Evolutionary conservation across 2,888 invertebrate species (phyloP).

Genomic region (Synergus itoensis): DNA sequence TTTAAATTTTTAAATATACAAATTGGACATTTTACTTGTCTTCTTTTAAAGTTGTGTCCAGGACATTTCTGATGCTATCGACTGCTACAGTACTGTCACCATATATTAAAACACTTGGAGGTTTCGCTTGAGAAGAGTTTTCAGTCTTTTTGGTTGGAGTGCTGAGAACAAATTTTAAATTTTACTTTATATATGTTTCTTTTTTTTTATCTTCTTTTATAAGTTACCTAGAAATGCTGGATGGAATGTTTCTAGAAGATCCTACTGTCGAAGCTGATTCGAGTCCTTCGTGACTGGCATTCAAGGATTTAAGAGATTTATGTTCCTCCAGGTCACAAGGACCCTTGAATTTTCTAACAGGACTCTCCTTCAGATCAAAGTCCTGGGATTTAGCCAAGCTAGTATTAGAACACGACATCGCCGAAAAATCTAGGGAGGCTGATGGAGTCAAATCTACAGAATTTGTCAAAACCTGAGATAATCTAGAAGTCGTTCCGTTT

Average conservation of each 20-base stretch:
- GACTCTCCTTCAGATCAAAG: constrained; percentile 54
- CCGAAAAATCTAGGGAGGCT: constrained; percentile 56
- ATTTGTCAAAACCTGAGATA: constrained; percentile 56
- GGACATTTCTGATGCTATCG: constrained; percentile 86
- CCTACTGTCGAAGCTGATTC: constrained; percentile 12
- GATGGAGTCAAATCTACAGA: constrained; percentile 56
- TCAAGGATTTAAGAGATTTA: constrained; percentile 4
- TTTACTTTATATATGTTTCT: constrained; percentile 29
- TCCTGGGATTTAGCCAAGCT: constrained; percentile 58
- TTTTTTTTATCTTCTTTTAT: constrained; percentile 16
- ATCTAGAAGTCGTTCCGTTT: constrained; percentile 53
- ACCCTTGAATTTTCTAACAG: constrained; percentile 38
- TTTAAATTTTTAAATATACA: constrained; percentile 41
- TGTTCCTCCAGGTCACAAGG: constrained; percentile 45
- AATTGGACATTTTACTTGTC: constrained; percentile 81
- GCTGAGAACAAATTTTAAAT: constrained; percentile 54
- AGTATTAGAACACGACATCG: constrained; percentile 53
- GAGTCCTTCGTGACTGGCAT: constrained; percentile 10
- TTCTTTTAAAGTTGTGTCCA: constrained; percentile 84
- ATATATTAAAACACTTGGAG: constrained; percentile 90
- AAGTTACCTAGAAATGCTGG: constrained; percentile 59
- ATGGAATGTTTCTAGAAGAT: constrained; percentile 19
- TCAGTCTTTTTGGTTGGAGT: constrained; percentile 73
- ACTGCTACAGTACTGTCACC: constrained; percentile 88
- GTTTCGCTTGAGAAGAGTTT: constrained; percentile 81